Evolutionary conservation across 2,888 invertebrate genomes (phyloP), one percentile per base, ranked within the genome.

Genomic region (Harmothoe impar): DNA sequence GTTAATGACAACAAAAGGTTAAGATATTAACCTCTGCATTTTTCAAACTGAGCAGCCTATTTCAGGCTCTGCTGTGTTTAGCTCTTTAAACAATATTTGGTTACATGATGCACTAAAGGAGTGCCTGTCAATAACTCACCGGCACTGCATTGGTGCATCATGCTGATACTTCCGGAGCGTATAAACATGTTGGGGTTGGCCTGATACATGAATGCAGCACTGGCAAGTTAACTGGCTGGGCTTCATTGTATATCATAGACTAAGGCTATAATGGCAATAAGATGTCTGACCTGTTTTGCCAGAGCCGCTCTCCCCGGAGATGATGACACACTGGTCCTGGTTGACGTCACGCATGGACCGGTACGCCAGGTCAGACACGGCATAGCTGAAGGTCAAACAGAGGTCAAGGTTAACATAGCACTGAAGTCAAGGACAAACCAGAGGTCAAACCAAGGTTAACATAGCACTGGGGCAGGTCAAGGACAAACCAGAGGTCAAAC

Each of bases 281-380:
- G n/a, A n/a, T 12, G 25, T 89, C 90, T 33, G 91, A 96, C 96
- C 96, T 93, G 98, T 98, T 97, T 98, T 98, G 92, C 98, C 98
- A 33, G 98, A 97, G 31, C 98, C 98, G 96, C 98, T 98, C 96
- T 98, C 98, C 89, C 98, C 97, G 85, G 98, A 97, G 93, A 98
- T 97, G 93, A 98, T 97, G 93, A 98, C 97, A 95, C 98, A 98
- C 96, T 98, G 98, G 96, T 98, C 98, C 95, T 97, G 97, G 96
- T 97, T 97, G 94, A 97, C 96, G 96, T 98, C 98, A 94, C 97
- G 97, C 94, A 98, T 97, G 95, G 98, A 97, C 92, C 98, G 97
- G 96, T 97, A 98, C 23, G 98, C 98, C 93, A 97, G 97, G 93
- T 98, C 98, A 89, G 98, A 97, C 93, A 98, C 97, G 51, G 98